A percentile compares a stretch with the other conserved stretches of the same genome.
These are phyloP conservation scores for Morone chrysops DNA, from an alignment of 2,113 vertebrate genomes.

Conservation along the genomic window DNA sequence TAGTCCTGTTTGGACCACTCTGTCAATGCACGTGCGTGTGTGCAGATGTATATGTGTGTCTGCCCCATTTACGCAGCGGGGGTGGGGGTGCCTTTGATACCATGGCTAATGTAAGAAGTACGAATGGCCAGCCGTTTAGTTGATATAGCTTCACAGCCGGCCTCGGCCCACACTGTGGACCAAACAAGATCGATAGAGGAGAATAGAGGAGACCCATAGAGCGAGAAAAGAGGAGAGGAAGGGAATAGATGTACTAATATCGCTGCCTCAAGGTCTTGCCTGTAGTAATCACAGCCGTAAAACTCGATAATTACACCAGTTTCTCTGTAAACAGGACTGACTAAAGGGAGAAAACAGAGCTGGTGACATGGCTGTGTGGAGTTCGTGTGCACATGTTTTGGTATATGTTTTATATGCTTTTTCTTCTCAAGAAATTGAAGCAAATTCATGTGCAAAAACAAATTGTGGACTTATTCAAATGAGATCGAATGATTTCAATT, in stretches of 20 bases:
- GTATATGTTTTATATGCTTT: slow-evolving; percentile 5
- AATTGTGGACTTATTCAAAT: slow-evolving; percentile 66
- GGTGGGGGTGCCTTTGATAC: slow-evolving; percentile 40
- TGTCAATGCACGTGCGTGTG: neutral
- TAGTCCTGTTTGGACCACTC: slow-evolving; percentile 16
- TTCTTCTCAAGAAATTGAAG: slow-evolving; percentile 11
- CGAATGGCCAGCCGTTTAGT: slow-evolving; percentile 67
- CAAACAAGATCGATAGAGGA: slow-evolving; percentile 67
- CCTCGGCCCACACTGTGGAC: slow-evolving; percentile 43
- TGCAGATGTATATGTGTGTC: slow-evolving; percentile 19
- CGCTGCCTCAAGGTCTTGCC: slow-evolving; percentile 43
- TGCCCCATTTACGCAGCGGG: slow-evolving; percentile 47
- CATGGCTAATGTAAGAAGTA: slow-evolving; percentile 60
- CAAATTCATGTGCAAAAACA: slow-evolving; percentile 47
- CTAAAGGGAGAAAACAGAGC: slow-evolving; percentile 22
- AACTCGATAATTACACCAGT: slow-evolving; percentile 71
- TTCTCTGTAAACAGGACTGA: slow-evolving; percentile 60
- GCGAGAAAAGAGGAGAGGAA: slow-evolving; percentile 50
- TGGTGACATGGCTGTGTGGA: neutral
- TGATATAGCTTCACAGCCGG: slow-evolving; percentile 66
- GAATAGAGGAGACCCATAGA: slow-evolving; percentile 52
- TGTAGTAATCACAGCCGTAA: slow-evolving; percentile 72
- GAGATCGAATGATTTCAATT: slow-evolving; percentile 46
- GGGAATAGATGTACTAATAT: slow-evolving; percentile 69
- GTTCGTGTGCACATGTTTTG: slow-evolving; percentile 3